Conservation (phyloP, 92 coral and sea anemone species). For the Zoanthus solanderi region DNA sequence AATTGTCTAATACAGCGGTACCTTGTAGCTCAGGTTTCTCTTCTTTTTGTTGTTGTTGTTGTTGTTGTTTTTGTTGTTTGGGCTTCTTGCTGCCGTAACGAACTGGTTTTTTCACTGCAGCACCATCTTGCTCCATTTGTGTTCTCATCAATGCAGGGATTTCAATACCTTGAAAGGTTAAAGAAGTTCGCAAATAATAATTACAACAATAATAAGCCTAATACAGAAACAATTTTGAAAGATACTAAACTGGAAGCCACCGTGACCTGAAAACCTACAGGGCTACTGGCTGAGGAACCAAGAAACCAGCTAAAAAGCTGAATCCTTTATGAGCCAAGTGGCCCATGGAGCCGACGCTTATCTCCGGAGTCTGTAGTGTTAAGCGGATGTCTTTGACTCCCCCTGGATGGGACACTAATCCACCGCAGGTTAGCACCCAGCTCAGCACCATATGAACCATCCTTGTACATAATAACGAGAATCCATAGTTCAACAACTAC, state of each 20-base stretch:
- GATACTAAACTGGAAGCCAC: too few species aligned
- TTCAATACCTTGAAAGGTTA: slow-evolving; percentile 74
- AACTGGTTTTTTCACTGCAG: slow-evolving; percentile 70
- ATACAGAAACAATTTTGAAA: not conserved
- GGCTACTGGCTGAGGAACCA: too few species aligned
- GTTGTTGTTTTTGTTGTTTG: slow-evolving; percentile 81
- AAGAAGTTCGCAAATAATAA: not conserved
- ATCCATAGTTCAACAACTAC: slow-evolving; percentile 5
- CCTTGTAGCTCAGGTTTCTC: too few species aligned
- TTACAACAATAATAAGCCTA: not conserved
- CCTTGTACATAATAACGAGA: slow-evolving; percentile 44
- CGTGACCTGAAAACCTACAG: too few species aligned
- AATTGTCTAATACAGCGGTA: too few species aligned
- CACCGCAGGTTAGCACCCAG: not conserved
- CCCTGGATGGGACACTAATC: too few species aligned
- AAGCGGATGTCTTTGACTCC: too few species aligned
- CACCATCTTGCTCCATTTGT: slow-evolving; percentile 73
- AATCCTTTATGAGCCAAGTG: too few species aligned
- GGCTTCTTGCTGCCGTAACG: slow-evolving; percentile 90
- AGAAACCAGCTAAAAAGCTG: too few species aligned
- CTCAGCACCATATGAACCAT: slow-evolving; percentile 46
- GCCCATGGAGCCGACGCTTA: too few species aligned
- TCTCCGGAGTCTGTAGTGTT: too few species aligned
- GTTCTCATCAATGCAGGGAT: slow-evolving; percentile 78
- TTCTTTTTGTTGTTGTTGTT: slow-evolving; percentile 49